phyloP scores from a whole-genome alignment of 2,888 invertebrate species.

The Catocala fraxini region DNA sequence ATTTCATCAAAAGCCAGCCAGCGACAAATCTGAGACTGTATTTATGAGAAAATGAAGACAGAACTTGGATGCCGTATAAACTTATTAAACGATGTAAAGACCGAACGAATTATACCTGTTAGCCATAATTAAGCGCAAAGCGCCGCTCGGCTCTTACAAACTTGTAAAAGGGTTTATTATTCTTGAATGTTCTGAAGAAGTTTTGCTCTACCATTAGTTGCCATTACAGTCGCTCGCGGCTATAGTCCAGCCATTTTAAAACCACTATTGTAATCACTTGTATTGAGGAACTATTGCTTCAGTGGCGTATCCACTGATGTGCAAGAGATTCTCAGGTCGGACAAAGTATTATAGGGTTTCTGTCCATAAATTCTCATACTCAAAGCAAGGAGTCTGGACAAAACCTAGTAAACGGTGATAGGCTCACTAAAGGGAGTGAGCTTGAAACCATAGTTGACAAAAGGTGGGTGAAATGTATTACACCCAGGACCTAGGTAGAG shows the following conservation, averaged over 20 bases:
- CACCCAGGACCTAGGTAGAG: too few species aligned
- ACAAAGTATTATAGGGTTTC: too few species aligned
- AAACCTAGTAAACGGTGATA: too few species aligned
- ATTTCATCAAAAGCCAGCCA: neutral
- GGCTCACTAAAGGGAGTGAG: too few species aligned
- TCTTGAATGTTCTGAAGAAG: slow-evolving; percentile 37
- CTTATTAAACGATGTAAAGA: slow-evolving; percentile 59
- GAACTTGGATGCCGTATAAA: slow-evolving; percentile 48
- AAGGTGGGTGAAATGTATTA: too few species aligned
- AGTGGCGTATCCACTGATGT: too few species aligned
- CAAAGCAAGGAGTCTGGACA: too few species aligned
- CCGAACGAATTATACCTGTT: slow-evolving; percentile 66
- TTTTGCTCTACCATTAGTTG: slow-evolving; percentile 4
- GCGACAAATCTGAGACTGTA: slow-evolving; percentile 1
- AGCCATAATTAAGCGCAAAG: slow-evolving; percentile 63
- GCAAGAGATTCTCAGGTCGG: too few species aligned
- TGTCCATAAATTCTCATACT: too few species aligned
- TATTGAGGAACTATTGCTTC: too few species aligned
- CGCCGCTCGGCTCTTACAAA: slow-evolving; percentile 42
- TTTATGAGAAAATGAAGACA: slow-evolving; percentile 24
- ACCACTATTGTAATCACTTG: too few species aligned
- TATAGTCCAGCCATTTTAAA: neutral
- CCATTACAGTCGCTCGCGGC: neutral
- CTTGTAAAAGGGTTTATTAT: slow-evolving; percentile 49
- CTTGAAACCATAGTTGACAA: too few species aligned